phyloP scores from a whole-genome alignment of 2,113 vertebrate species.

The Oreochromis tanganicae region DNA sequence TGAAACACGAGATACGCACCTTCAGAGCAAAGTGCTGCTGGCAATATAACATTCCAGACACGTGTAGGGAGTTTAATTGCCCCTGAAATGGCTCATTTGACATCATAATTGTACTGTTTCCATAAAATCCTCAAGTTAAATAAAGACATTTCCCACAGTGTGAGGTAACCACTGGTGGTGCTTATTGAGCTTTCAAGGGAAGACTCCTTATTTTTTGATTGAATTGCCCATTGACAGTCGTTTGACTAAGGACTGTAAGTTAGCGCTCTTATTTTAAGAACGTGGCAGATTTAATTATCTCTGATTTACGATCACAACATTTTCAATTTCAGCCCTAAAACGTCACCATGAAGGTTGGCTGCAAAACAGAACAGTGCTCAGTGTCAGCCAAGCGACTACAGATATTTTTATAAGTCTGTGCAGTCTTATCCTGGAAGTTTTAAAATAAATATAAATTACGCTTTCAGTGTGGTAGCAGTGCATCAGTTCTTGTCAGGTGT shows the following conservation, averaged over 20 bases:
- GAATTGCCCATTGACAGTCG: not conserved
- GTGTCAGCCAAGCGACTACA: not conserved
- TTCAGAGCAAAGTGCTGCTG: not conserved
- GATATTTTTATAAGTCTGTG: not conserved
- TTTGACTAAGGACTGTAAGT: not conserved
- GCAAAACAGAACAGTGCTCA: not conserved
- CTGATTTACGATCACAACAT: not conserved
- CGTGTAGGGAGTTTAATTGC: not conserved
- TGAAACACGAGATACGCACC: not conserved
- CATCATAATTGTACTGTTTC: slow-evolving; percentile 10
- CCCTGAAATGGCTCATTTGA: not conserved
- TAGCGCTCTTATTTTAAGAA: not conserved
- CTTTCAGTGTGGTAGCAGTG: not conserved
- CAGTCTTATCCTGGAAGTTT: not conserved
- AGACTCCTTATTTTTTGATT: not conserved
- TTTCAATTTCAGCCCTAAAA: not conserved
- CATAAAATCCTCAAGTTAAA: slow-evolving; percentile 1
- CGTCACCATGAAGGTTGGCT: not conserved
- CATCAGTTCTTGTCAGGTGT: not conserved
- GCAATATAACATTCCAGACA: not conserved
- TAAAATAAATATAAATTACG: not conserved
- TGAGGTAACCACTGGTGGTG: not conserved
- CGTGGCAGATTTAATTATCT: not conserved
- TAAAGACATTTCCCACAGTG: not conserved
- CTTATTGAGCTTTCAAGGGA: not conserved